phyloP scores from a whole-genome alignment of 2,113 vertebrate species.

The Rostratula benghalensis region DNA sequence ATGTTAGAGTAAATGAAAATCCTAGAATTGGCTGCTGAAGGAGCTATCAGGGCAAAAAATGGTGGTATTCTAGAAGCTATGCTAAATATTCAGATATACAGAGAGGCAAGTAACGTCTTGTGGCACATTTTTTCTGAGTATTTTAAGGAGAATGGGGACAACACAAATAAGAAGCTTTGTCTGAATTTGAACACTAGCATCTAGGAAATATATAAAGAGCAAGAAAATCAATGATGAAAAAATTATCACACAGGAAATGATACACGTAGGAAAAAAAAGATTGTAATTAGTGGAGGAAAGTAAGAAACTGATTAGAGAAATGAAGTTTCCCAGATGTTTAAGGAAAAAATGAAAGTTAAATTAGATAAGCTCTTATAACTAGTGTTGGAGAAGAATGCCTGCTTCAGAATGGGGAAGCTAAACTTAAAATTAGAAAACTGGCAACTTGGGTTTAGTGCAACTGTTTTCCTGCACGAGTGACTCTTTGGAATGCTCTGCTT shows the following conservation, averaged over 20 bases:
- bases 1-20: neutral
- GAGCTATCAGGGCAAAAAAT: neutral
- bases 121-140: neutral
- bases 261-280: conserved; percentile 31
- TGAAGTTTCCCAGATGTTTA: conserved; percentile 57
- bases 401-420: conserved; percentile 21
- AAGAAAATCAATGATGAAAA: conserved; percentile 48
- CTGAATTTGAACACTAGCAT: neutral
- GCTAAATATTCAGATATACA: neutral
- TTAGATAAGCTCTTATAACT: conserved; percentile 56
- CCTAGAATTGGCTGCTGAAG: neutral
- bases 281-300: conserved; percentile 56
- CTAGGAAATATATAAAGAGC: conserved; percentile 31
- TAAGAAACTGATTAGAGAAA: conserved; percentile 63
- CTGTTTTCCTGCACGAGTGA: conserved; percentile 47
- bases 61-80: neutral
- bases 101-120: neutral
- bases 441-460: conserved; percentile 45
- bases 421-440: conserved; percentile 44
- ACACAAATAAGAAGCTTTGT: neutral
- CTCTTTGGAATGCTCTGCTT: conserved; percentile 49
- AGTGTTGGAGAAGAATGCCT: neutral
- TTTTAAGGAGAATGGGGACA: neutral
- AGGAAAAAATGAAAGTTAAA: conserved; percentile 47
- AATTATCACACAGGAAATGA: conserved; percentile 44